Base-by-base conservation (phyloP, 2,113 vertebrate genomes). In the Herpetotheres cachinnans region DNA sequence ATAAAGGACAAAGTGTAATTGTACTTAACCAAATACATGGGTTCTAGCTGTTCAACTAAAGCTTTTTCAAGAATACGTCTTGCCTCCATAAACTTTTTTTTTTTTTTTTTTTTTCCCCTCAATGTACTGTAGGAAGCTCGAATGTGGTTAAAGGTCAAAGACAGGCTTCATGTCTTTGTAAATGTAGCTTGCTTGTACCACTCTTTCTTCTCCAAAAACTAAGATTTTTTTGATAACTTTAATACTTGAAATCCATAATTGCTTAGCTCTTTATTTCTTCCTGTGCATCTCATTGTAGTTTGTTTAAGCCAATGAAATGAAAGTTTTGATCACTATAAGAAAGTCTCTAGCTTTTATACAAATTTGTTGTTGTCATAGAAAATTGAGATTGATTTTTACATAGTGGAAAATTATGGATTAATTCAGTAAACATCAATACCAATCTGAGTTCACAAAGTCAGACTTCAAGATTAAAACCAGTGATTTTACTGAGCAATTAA, bases 371-470 rank as follows among this genome's bases (percentile, higher is more conserved):
- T 89, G 22, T 89, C 36, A 54, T 93, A 58, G 88, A 92, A 97
- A 94, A 94, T 54, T 82, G 5, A 27, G 72, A 98, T 96, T 95
- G 87, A 95, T 86, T 98, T 97, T 96, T 86, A 91, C 46, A 63
- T 96, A 97, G 96, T 77, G 30, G 73, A 90, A 96, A 91, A 93
- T 88, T 95, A 96, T 96, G 55, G 67, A 96, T 97, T 84, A 77
- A 94, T 94, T 83, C 62, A 46, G 32, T 89, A 38, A 95, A 49
- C 80, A 69, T 95, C 90, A 91, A 91, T 97, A 94, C 34, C 59
- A 95, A 89, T 93, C 73, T 94, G 82, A 97, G 71, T 95, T 91
- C 89, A 71, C 52, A 71, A 96, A 91, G 78, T 54, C 52, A 90
- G 42, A 82, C 32, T 92, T 95, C 55, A 90, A 89, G 54, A 95